Conservation (phyloP, 2,113 vertebrate genomes). For the Cnemophilus loriae region DNA sequence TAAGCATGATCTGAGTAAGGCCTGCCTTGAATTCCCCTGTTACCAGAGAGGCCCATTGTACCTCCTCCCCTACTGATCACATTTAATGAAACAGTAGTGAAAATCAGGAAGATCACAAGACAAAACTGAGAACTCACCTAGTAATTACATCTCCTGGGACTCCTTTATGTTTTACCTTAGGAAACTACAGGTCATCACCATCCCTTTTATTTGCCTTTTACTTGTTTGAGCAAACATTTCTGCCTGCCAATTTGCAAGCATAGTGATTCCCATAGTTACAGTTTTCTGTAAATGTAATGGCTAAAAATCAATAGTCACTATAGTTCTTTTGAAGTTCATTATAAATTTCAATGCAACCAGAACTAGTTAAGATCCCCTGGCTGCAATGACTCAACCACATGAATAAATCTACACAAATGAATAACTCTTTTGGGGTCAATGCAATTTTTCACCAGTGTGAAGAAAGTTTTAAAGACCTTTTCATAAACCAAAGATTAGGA, state of each 20-base stretch:
- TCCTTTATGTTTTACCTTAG: background rate
- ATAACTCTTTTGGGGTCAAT: background rate
- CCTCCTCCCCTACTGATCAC: background rate
- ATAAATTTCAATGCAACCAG: background rate
- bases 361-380: background rate
- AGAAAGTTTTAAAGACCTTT: background rate
- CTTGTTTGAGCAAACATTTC: background rate
- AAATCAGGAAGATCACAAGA: background rate
- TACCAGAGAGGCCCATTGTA: background rate
- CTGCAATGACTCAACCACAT: background rate
- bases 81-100: background rate
- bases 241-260: background rate
- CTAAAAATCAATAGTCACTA: slow-evolving; percentile 1
- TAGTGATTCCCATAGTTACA: background rate
- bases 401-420: slow-evolving; percentile 6
- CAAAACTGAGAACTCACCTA: background rate
- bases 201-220: background rate
- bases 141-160: background rate
- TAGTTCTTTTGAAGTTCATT: background rate
- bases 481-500: background rate
- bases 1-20: background rate
- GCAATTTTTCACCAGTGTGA: background rate
- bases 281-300: background rate
- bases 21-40: background rate
- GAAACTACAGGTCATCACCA: background rate